Conservation (phyloP, 2,888 invertebrate species). For the Agonopterix arenella region DNA sequence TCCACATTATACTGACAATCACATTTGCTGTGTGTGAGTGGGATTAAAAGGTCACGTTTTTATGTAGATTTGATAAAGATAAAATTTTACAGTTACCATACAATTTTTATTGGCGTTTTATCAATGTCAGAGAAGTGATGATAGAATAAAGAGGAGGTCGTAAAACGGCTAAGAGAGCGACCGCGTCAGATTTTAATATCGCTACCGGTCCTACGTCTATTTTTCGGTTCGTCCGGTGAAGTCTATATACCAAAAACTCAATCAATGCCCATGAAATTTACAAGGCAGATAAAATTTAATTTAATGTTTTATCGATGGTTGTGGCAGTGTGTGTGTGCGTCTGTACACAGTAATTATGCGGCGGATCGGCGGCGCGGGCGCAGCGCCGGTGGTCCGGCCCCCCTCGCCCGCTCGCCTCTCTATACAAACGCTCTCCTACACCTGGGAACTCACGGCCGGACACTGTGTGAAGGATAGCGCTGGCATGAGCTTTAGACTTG, state of each 20-base stretch:
- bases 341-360: conserved; percentile 72
- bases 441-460: conserved; percentile 59
- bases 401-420: conserved; percentile 23
- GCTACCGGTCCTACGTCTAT: conserved; percentile 46
- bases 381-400: conserved; percentile 68
- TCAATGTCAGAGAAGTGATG: conserved; percentile 36
- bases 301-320: conserved; percentile 63
- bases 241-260: conserved; percentile 50
- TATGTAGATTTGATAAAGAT: conserved; percentile 39
- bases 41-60: conserved; percentile 31
- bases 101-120: conserved; percentile 33
- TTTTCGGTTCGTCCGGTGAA: conserved; percentile 27
- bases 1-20: conserved; percentile 31
- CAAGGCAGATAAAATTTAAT: conserved; percentile 70
- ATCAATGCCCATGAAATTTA: conserved; percentile 67
- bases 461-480: conserved; percentile 41
- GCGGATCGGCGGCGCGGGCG: conserved; percentile 61
- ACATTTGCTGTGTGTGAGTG: conserved; percentile 24
- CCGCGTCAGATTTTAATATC: conserved; percentile 46
- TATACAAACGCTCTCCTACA: conserved; percentile 44
- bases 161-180: conserved; percentile 30
- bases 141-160: conserved; percentile 30
- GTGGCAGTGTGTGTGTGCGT: conserved; percentile 48
- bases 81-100: conserved; percentile 31
- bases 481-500: conserved; percentile 34